Conservation (phyloP, 2,797 vertebrate genomes). For the Gadopsis marmoratus region DNA sequence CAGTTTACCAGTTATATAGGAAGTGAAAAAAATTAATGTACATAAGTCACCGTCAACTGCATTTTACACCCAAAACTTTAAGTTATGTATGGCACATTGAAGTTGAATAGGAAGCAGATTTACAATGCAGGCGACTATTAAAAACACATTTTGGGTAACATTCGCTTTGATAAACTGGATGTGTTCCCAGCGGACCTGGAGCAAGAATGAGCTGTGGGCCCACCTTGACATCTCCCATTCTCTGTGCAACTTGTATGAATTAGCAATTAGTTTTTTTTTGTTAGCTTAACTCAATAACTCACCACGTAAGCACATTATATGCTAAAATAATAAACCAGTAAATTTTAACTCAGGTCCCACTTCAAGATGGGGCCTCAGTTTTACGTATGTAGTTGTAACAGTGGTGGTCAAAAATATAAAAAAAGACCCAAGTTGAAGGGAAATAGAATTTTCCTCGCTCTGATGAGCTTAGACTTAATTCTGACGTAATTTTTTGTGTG, state of each 20-base stretch:
- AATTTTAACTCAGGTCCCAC: not conserved
- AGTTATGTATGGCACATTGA: not conserved
- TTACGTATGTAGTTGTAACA: not conserved
- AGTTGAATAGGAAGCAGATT: not conserved
- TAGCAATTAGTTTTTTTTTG: not conserved
- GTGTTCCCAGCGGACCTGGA: not conserved
- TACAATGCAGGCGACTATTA: not conserved
- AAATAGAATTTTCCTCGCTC: not conserved
- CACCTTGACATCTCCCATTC: not conserved
- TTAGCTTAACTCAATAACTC: no score
- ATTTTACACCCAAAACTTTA: not conserved
- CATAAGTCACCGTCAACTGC: not conserved
- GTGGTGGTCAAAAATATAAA: not conserved
- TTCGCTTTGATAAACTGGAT: not conserved
- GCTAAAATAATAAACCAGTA: not conserved
- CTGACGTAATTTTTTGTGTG: not conserved
- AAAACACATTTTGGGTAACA: not conserved
- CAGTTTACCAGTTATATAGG: not conserved
- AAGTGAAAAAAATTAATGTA: not conserved
- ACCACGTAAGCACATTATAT: not conserved
- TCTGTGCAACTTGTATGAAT: not conserved
- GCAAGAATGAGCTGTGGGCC: not conserved
- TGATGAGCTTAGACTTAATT: not conserved
- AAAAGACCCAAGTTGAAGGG: not conserved
- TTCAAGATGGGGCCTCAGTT: not conserved